Evolutionary conservation across 2,113 vertebrate species (phyloP).

Genomic region (Amphiprion percula): DNA sequence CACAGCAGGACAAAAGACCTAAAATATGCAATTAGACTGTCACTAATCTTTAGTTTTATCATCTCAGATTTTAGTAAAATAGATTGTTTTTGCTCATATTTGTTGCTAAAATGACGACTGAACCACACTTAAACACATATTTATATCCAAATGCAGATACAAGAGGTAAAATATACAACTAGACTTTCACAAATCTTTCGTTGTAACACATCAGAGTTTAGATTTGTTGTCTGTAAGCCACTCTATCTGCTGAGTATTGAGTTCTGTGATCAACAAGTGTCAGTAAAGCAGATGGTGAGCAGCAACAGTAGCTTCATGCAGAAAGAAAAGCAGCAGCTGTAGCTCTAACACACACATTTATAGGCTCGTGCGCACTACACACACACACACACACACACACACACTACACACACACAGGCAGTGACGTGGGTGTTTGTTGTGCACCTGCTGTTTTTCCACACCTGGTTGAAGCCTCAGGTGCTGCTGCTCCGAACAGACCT

Average conservation of each 20-base stretch:
- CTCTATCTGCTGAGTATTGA: neutral
- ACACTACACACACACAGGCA: neutral
- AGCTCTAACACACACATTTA: neutral
- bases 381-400: constrained; percentile 3
- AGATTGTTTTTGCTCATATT: too few species aligned
- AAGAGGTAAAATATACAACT: too few species aligned
- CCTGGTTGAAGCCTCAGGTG: constrained; percentile 38
- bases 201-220: too few species aligned
- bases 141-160: too few species aligned
- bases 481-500: constrained; percentile 2
- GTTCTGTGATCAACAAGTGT: constrained; percentile 5
- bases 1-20: too few species aligned
- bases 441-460: constrained; percentile 44
- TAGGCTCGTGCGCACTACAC: neutral
- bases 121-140: too few species aligned
- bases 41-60: too few species aligned
- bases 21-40: too few species aligned
- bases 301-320: constrained; percentile 8
- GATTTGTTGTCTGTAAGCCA: too few species aligned
- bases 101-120: too few species aligned
- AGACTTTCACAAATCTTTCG: too few species aligned
- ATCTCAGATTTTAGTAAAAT: too few species aligned
- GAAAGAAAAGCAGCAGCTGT: constrained; percentile 23
- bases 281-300: constrained; percentile 29
- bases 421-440: neutral